phyloP scores from a whole-genome alignment of 2,797 vertebrate genomes.

The Myiothlypis coronata region DNA sequence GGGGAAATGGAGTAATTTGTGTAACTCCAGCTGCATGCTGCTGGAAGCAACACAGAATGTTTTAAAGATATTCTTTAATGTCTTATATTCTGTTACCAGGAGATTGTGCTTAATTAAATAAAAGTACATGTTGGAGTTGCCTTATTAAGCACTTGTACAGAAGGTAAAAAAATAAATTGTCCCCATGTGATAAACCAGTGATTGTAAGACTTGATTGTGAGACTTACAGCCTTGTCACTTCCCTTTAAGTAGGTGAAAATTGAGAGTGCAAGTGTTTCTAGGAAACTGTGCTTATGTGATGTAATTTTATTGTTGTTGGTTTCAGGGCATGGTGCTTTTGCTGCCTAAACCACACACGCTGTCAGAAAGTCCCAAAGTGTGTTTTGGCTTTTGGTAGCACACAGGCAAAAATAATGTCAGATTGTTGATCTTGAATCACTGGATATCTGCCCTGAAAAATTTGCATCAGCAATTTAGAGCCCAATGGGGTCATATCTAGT shows the following conservation, averaged over 20 bases:
- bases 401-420: neutral
- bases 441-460: neutral
- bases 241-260: neutral
- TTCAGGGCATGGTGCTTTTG: neutral
- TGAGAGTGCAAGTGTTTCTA: neutral
- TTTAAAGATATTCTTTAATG: neutral
- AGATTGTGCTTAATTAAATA: neutral
- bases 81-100: neutral
- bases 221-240: neutral
- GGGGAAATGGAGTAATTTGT: neutral
- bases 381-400: neutral
- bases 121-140: neutral
- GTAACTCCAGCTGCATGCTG: fast-evolving
- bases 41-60: neutral
- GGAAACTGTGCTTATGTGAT: neutral
- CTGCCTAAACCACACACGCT: neutral
- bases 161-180: neutral
- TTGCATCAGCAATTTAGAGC: neutral
- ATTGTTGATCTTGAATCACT: neutral
- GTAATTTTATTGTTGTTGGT: neutral
- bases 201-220: neutral
- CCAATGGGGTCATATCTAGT: neutral
- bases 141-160: neutral
- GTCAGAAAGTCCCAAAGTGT: neutral
- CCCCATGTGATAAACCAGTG: neutral